Evolutionary conservation across 2,888 invertebrate genomes (phyloP), one percentile per base, ranked within the genome.

Genomic region (Argyresthia goedartella): DNA sequence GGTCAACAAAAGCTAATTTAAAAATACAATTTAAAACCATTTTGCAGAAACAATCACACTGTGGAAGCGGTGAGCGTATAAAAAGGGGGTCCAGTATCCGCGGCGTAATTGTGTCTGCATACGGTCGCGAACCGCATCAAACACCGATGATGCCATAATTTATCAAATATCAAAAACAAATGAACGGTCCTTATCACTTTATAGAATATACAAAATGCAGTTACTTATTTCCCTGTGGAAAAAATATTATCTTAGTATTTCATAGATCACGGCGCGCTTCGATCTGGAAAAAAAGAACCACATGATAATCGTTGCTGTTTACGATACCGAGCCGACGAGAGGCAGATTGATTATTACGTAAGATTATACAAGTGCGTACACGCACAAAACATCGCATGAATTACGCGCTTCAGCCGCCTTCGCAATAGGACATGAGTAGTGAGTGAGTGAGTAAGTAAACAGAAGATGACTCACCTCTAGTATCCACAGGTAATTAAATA

Each of bases 401-500:
- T 25, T 25, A 25, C 25, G 25, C 25, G 25, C 2, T 25, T 25
- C 25, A 25, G 25, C 25, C 25, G 25, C 25, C 25, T 25, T 25
- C 25, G 25, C 25, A 25, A 25, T 25, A 25, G 25, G 25, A 25
- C 25, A 25, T 4, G 25, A 25, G 25, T 25, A n/a, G n/a, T n/a
- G n/a, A n/a, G n/a, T n/a, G n/a, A n/a, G n/a, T n/a, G n/a, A n/a
- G 25, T 25, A 25, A n/a, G n/a, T 6, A 34, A 51, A 4, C 11
- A 25, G 13, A 36, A 41, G 25, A 1, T 34, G 33, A 64, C 80
- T 75, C 71, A 90, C 90, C 90, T 91, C 92, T 96, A 96, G 93
- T 95, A 96, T 92, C 96, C 95, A 92, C 95, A 96, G 90, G 92
- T 93, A 90, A 96, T 92, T 91, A 96, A 93, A 93, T 96, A 96